Conservation (phyloP, 53 echinoderm and acorn worm species). For the Stichopus horrens region DNA sequence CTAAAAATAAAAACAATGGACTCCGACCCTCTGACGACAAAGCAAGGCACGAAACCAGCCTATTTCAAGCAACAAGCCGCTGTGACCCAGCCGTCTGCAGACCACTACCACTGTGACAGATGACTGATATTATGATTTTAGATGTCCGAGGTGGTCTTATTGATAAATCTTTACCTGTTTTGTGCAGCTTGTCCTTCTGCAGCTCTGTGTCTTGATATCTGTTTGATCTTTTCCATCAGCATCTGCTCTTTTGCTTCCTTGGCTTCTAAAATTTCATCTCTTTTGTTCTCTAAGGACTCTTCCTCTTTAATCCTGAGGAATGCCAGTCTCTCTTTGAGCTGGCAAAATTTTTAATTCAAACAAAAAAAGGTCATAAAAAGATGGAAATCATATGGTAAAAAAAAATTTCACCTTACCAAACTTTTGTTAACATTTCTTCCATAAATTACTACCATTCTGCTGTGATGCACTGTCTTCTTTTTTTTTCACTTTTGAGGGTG, state of each 20-base stretch:
- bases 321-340: conserved; percentile 81
- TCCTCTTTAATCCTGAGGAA: conserved; percentile 65
- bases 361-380: background rate
- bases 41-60: too few species aligned
- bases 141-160: background rate
- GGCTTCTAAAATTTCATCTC: conserved; percentile 80
- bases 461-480: too few species aligned
- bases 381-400: background rate
- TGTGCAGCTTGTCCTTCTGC: conserved; percentile 77
- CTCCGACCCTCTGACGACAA: too few species aligned
- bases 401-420: background rate
- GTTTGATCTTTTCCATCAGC: conserved; percentile 88
- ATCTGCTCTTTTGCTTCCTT: conserved; percentile 87
- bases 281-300: conserved; percentile 73
- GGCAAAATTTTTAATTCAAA: background rate
- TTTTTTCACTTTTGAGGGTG: too few species aligned
- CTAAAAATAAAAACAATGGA: too few species aligned
- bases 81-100: background rate
- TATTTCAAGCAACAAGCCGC: background rate
- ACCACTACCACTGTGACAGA: background rate
- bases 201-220: conserved; percentile 89
- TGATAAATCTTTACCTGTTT: conserved; percentile 55
- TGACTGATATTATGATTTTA: background rate
- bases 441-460: background rate
- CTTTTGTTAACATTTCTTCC: background rate